These are phyloP conservation scores for Penaeus indicus DNA, from an alignment of 1,140 invertebrate genomes.

Conservation along the genomic window DNA sequence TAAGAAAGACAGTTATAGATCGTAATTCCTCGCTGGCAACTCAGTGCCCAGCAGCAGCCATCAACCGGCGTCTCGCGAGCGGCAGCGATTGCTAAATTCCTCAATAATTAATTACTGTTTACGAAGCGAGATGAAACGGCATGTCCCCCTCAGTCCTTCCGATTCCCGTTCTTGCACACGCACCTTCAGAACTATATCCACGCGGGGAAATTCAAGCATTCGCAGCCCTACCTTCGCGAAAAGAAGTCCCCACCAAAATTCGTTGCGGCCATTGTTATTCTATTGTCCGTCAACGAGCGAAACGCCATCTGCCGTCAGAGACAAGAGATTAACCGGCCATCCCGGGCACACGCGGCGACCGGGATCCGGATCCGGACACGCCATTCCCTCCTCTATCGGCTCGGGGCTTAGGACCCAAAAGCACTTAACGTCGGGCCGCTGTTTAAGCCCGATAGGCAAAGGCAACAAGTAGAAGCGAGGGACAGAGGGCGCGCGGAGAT, in stretches of 20 bases:
- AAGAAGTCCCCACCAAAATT: conserved; percentile 65
- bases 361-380: background rate
- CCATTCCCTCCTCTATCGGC: conserved; percentile 13
- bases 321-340: conserved; percentile 55
- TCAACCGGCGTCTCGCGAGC: no score
- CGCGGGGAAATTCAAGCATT: no score
- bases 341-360: conserved; percentile 45
- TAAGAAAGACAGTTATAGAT: no score
- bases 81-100: no score
- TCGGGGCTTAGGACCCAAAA: background rate
- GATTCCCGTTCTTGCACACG: no score
- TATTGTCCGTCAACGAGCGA: conserved; percentile 66
- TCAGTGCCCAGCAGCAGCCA: no score
- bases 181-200: no score
- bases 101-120: no score
- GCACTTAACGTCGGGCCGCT: background rate
- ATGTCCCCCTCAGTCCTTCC: no score
- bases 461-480: conserved; percentile 60
- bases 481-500: conserved; percentile 61
- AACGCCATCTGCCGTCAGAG: conserved; percentile 64
- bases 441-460: background rate
- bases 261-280: conserved; percentile 64
- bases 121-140: no score
- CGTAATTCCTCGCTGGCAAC: no score
- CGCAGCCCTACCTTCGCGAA: conserved; percentile 36